Base-by-base conservation (phyloP, 2,797 vertebrate species). In the Poecilia wingei region DNA sequence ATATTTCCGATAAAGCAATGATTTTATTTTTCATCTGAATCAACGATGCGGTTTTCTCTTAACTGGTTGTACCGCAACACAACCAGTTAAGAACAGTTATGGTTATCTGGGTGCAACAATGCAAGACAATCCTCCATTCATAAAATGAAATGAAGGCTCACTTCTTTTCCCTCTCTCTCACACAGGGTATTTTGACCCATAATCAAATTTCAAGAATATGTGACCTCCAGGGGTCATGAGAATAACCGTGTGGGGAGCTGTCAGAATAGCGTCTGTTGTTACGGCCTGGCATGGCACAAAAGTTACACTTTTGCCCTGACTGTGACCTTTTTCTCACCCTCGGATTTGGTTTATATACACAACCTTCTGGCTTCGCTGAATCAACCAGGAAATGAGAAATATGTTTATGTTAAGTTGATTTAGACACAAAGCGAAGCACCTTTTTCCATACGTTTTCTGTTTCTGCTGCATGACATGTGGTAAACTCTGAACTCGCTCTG, bases 151-250 rank as follows among this genome's bases (percentile, higher is more conserved):
- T 28, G n/a, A 45, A 70, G 68, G 39, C 22, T 41, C 39, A 25
- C 6, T 66, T 69, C n/a, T 68, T 69, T 14, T 14, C 10, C 3
- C 53, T 5, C 39, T 28, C 28, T 22, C 41, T 28, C 41, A 8
- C 10, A 45, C 13, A 45, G 5, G 41, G 41, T 7, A 45, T 70
- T 70, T 28, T 70, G 68, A 70, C 41, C 68, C 22, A 45, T 70
- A 70, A 70, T 70, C 68, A 70, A 70, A 45, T 70, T 28, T 70
- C 25, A 70, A 3, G 25, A 70, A 70, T 70, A 45, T 70, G 41
- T 45, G 68, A 70, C 41, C 68, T 45, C 13, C 25, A 70, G 41
- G 41, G 68, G 68, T 70, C 68, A 70, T 70, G 68, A 43, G 68
- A 70, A 70, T 45, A 16, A 45, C 68, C 45, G 41, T 43, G 45